Evolutionary conservation across 2,113 vertebrate genomes (phyloP).

Genomic region (Vulpes lagopus): DNA sequence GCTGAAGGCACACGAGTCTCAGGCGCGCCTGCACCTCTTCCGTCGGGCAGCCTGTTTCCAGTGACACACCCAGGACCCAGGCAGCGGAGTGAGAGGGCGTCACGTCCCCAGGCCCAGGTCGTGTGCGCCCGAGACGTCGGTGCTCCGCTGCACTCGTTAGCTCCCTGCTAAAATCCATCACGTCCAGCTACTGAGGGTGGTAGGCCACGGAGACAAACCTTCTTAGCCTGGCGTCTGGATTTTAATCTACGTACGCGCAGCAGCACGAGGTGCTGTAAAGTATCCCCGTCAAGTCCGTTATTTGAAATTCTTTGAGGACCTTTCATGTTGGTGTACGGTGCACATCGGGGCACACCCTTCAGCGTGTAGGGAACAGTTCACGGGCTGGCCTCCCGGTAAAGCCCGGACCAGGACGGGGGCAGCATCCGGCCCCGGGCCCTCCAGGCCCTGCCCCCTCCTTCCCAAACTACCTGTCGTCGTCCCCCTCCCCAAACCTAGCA

Average conservation of each 20-base stretch:
- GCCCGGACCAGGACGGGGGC: rapidly evolving
- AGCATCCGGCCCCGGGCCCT: background rate
- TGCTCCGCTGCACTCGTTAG: rapidly evolving
- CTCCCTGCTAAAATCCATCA: background rate
- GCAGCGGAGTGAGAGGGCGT: no score
- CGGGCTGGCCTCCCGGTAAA: background rate
- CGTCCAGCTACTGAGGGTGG: background rate
- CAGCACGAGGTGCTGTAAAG: background rate
- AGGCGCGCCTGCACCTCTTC: rapidly evolving
- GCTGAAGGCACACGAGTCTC: rapidly evolving
- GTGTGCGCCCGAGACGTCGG: rapidly evolving
- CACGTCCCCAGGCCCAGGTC: rapidly evolving
- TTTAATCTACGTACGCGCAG: background rate
- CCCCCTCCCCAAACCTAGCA: background rate
- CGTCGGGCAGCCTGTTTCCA: background rate
- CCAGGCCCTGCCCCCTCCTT: background rate
- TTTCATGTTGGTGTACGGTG: background rate
- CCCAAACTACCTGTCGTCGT: no score
- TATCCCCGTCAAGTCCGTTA: background rate
- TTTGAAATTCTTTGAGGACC: background rate
- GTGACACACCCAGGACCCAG: background rate
- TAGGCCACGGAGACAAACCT: background rate
- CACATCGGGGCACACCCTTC: background rate
- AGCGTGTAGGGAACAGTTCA: background rate
- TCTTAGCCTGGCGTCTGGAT: background rate